These are phyloP conservation scores for Orchesella flavescens DNA, from an alignment of 2,888 invertebrate genomes.

Conservation along the genomic window DNA sequence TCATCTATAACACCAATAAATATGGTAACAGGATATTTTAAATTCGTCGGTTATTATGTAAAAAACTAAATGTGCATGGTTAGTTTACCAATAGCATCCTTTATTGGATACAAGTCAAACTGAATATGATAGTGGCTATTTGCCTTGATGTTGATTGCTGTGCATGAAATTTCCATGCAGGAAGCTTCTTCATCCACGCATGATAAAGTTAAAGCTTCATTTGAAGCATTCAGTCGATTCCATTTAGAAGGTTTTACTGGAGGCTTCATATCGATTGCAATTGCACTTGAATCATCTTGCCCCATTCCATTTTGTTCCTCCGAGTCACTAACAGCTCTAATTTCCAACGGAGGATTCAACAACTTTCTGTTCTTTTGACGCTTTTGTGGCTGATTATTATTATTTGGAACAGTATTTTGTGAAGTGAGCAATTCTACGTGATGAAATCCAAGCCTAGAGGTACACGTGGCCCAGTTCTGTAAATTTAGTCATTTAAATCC, in stretches of 20 bases:
- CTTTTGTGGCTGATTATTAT: too few relatives aligned
- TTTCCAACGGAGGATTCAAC: background rate
- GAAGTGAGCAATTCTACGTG: too few relatives aligned
- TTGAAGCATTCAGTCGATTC: background rate
- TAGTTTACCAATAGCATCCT: slow-evolving; percentile 33
- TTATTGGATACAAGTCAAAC: slow-evolving; percentile 38
- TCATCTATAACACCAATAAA: slow-evolving; percentile 19
- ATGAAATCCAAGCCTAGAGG: too few relatives aligned
- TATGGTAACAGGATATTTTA: too few relatives aligned
- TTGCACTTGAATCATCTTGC: background rate
- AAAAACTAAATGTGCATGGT: too few relatives aligned
- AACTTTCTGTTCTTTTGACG: too few relatives aligned
- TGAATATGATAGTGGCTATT: slow-evolving; percentile 12
- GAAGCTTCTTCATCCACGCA: slow-evolving; percentile 1
- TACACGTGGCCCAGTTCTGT: too few relatives aligned
- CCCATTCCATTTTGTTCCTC: background rate
- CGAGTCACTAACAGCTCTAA: too few relatives aligned
- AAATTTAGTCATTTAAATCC: too few relatives aligned
- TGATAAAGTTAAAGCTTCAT: background rate
- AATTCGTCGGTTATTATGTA: too few relatives aligned
- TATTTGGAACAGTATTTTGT: too few relatives aligned
- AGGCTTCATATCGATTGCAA: background rate
- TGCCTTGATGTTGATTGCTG: background rate
- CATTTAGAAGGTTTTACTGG: background rate
- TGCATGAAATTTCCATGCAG: slow-evolving; percentile 30